A percentile compares a stretch with the other conserved stretches of the same genome.
phyloP scores from a whole-genome alignment of 2,888 invertebrate species.

The Digitonthophagus gazella region DNA sequence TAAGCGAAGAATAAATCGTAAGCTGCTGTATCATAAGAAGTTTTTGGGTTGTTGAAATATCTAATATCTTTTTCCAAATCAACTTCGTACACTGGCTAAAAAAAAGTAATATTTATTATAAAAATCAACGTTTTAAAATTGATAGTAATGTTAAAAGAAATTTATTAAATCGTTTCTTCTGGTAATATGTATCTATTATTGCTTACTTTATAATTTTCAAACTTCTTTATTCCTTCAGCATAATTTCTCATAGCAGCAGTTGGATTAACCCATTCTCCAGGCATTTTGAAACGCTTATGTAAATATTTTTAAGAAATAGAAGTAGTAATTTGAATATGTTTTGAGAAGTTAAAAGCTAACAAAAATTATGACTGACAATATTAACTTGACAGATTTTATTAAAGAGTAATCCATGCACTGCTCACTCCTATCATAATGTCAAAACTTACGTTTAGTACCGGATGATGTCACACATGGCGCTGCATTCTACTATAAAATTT shows the following conservation, averaged over 20 bases:
- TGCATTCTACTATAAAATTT: too few relatives aligned
- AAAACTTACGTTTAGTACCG: too few relatives aligned
- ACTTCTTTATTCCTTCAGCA: constrained; percentile 35
- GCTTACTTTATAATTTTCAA: constrained; percentile 34
- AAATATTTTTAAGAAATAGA: too few relatives aligned
- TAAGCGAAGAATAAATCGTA: constrained; percentile 49
- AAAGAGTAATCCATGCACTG: too few relatives aligned
- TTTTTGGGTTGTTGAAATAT: constrained; percentile 45
- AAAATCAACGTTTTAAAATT: background rate
- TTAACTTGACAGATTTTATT: too few relatives aligned
- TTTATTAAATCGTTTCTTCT: background rate
- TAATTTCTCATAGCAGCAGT: constrained; percentile 36
- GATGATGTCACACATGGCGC: too few relatives aligned
- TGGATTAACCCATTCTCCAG: constrained; percentile 39
- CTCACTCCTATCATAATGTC: too few relatives aligned
- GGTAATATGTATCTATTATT: background rate
- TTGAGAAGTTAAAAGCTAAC: too few relatives aligned
- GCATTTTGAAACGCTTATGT: constrained; percentile 28
- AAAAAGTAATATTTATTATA: constrained; percentile 7
- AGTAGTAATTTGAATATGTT: too few relatives aligned
- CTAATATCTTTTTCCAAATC: constrained; percentile 41
- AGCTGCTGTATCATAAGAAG: constrained; percentile 34
- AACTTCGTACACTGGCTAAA: constrained; percentile 38
- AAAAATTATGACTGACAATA: too few relatives aligned
- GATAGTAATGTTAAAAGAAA: background rate